Evolutionary conservation across 2,888 invertebrate species (phyloP).

Genomic region (Mantis religiosa): DNA sequence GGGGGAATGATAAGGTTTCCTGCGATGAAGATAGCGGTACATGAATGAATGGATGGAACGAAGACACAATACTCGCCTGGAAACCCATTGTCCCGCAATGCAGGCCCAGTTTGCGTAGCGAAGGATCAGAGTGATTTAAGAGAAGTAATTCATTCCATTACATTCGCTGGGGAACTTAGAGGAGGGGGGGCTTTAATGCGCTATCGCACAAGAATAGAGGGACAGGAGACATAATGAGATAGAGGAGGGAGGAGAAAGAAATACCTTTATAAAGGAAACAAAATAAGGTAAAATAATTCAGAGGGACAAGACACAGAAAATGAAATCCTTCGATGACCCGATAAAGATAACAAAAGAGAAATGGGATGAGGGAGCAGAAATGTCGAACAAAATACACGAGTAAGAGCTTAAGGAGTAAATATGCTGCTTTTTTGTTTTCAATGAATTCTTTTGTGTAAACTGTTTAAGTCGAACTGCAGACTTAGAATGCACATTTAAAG

Average conservation of each 20-base stretch:
- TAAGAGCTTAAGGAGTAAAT: not conserved
- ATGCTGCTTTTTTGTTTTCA: not conserved
- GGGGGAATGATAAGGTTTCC: not conserved
- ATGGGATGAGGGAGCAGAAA: not conserved
- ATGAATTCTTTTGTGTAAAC: not conserved
- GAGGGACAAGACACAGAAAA: not conserved
- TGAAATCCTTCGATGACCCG: not conserved
- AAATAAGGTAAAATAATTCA: not conserved
- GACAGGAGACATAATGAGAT: not conserved
- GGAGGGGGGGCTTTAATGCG: not conserved
- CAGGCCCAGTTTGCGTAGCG: not conserved
- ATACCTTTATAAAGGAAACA: not conserved
- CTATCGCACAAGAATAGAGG: not conserved
- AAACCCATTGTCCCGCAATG: conserved; percentile 15
- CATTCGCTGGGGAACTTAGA: not conserved
- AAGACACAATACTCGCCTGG: not conserved
- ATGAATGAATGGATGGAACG: not conserved
- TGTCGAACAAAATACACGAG: not conserved
- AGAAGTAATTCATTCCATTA: conserved; percentile 15
- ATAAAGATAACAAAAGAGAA: not conserved
- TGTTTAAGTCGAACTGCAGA: not conserved
- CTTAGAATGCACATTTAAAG: not conserved
- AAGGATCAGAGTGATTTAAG: conserved; percentile 5
- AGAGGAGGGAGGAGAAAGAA: not conserved
- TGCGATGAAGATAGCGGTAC: not conserved